Conservation (phyloP, 2,888 invertebrate species). For the Mythimna loreyi region DNA sequence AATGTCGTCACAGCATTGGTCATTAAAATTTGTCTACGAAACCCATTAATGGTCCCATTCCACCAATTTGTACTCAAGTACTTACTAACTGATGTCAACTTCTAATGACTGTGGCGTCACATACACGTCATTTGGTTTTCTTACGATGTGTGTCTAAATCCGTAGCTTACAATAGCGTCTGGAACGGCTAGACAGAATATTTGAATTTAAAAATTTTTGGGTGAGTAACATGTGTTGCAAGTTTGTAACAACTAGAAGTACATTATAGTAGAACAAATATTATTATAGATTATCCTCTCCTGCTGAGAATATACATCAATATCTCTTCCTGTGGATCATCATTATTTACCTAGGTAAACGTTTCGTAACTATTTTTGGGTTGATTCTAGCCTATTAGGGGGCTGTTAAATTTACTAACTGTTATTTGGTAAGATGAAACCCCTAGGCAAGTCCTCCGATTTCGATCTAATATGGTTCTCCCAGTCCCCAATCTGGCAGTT, state of each 20-base stretch:
- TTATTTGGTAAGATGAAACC: background rate
- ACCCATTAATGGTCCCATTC: constrained; percentile 17
- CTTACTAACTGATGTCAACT: constrained; percentile 20
- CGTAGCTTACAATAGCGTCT: constrained; percentile 45
- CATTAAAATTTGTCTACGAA: constrained; percentile 2
- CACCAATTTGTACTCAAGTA: constrained; percentile 9
- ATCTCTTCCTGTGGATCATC: background rate
- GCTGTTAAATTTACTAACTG: too few species aligned
- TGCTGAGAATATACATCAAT: background rate
- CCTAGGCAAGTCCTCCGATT: too few species aligned
- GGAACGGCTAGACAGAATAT: constrained; percentile 40
- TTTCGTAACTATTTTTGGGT: too few species aligned
- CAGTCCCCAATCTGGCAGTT: too few species aligned
- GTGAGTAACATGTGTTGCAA: constrained; percentile 13
- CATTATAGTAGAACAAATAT: constrained; percentile 2
- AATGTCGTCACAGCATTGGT: background rate
- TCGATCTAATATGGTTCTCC: too few species aligned
- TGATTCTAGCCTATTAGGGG: too few species aligned
- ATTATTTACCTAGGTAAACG: background rate
- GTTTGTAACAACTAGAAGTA: constrained; percentile 6
- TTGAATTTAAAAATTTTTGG: background rate
- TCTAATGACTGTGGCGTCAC: constrained; percentile 17
- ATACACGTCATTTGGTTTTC: constrained; percentile 21
- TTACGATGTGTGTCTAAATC: constrained; percentile 33
- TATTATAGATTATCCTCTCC: background rate